Evolutionary conservation across 2,797 vertebrate species (phyloP), one percentile per base, ranked within the genome.

Genomic region (Martes flavigula): DNA sequence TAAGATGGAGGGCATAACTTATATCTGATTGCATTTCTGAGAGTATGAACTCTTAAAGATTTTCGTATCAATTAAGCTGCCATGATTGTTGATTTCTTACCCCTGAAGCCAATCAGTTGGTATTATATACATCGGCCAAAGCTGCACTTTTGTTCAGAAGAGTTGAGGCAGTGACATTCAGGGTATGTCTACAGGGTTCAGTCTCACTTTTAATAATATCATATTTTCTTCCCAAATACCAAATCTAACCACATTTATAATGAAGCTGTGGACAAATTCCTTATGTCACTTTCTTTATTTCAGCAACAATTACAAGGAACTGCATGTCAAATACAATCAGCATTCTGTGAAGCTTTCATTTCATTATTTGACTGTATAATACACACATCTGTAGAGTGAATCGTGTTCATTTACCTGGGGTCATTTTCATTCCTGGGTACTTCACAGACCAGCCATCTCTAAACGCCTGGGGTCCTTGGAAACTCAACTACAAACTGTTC

Each of bases 391-490:
- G 81, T 79, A 97, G 87, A 87, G 95, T 96, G 81, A 98, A 91
- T 97, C 92, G 43, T 90, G 51, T 97, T 98, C 93, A 96, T 94
- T 96, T 98, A 98, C 94, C 97, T 97, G 94, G 97, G 97, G 96
- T 98, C 97, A 98, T 99, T 98, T 98, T 98, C 97, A 98, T 98
- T 98, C 98, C 98, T 56, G 94, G 91, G 8, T 97, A 96, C 98
- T 98, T 96, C 97, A 97, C 93, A 98, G 88, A 97, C 62, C 85
- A 98, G 97, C 90, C 97, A 97, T 98, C 96, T 98, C 96, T 98
- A 98, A 98, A 97, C 94, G 97, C 77, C 97, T 92, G 60, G 85
- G 82, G 96, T 98, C 93, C 51, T 97, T 97, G 93, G 96, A 98
- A 18, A 66, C 75, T 97, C 96, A 97, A 97, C 95, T 96, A 97